Base-by-base conservation (phyloP, 1,140 invertebrate species). In the Portunus trituberculatus region DNA sequence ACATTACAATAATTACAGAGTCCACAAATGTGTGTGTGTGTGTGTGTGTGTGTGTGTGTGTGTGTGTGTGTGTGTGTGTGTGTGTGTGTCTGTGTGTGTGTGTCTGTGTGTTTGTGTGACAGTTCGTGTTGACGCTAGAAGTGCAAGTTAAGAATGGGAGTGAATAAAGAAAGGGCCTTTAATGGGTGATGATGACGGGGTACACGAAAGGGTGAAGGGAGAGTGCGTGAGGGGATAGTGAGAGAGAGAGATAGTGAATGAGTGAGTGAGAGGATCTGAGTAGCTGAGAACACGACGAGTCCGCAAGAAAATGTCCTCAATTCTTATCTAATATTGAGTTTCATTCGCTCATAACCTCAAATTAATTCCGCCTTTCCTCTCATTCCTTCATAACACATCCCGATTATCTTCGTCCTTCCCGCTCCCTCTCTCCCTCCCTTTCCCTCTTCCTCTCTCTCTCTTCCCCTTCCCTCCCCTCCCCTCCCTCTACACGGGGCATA, bases 1-100 rank as follows among this genome's bases (percentile, higher is more conserved):
- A 39, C 39, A 39, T 39, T 39, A 39, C 39, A 39, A 6, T 39
- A 39, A 39, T 39, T 39, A 39, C 39, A 39, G 39, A 39, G 39
- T 39, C 52, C 52, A 20, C 16, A 14, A 4, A 10, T 59, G 52
- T 59, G 52, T 59, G 52, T 59, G 52, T 59, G 52, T 59, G 52
- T 59, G 52, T 59, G 12, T 59, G 52, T 14, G 52, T 59, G 52
- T 12, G 52, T 59, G 52, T 59, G 52, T 59, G 52, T 59, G 52
- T 59, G 52, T 59, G 52, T 14, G 52, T 59, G 52, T 59, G 52
- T 59, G 52, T 59, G 16, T 59, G 52, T 14, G 52, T 59, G 52
- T 14, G 52, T 59, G 52, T 59, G 52, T 59, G 52, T 76, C 10
- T 32, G 39, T 87, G 84, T 87, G 84, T 87, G 84, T 87, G 84